A percentile compares a stretch with the other conserved stretches of the same genome.
Evolutionary conservation across 2,888 invertebrate genomes (phyloP).

Genomic region (Drosophila longiperda): DNA sequence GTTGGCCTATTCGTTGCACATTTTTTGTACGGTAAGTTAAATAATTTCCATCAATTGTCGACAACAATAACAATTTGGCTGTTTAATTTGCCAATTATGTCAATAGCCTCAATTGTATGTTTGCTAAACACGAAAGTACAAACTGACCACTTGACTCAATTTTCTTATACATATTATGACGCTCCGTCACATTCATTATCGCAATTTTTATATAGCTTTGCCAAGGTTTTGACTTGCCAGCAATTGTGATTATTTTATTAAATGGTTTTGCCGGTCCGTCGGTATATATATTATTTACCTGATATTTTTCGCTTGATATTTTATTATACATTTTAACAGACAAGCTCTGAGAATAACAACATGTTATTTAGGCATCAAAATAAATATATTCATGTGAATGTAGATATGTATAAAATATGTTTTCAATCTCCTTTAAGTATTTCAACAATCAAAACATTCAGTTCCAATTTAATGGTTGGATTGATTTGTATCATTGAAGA

Average conservation of each 20-base stretch:
- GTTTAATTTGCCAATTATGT: constrained; percentile 31
- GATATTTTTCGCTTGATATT: constrained; percentile 24
- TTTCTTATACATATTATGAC: constrained; percentile 3
- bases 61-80: constrained; percentile 7
- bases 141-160: constrained; percentile 24
- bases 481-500: not conserved
- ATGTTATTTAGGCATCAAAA: constrained; percentile 17
- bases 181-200: not conserved
- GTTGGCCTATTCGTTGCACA: constrained; percentile 68
- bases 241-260: not conserved
- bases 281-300: not conserved
- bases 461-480: not conserved
- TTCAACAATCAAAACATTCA: constrained; percentile 5
- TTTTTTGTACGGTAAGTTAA: constrained; percentile 77
- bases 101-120: constrained; percentile 34
- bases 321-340: constrained; percentile 36
- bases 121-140: constrained; percentile 18
- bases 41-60: constrained; percentile 23
- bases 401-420: constrained; percentile 10
- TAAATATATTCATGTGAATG: not conserved
- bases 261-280: not conserved
- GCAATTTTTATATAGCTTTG: not conserved
- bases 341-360: constrained; percentile 44
- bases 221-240: not conserved
- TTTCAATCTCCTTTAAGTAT: constrained; percentile 21